These are phyloP conservation scores for Aromia moschata DNA, from an alignment of 2,888 invertebrate species.

Conservation along the genomic window DNA sequence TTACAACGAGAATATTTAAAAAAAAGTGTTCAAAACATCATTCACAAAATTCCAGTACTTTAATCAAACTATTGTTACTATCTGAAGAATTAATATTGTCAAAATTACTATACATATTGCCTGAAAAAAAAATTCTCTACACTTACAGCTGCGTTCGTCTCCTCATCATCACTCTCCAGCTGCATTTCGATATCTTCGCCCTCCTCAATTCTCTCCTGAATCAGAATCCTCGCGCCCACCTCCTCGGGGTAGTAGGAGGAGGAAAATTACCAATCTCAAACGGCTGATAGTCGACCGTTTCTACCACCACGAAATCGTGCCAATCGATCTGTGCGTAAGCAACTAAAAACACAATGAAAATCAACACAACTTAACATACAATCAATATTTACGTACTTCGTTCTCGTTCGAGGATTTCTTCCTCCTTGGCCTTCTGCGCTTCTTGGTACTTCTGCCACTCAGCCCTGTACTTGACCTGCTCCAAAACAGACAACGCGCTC, in stretches of 20 bases:
- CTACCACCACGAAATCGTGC: constrained; percentile 99
- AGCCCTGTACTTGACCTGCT: constrained; percentile 92
- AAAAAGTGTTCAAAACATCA: too few relatives aligned
- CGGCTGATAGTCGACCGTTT: constrained; percentile 98
- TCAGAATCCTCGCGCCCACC: constrained; percentile 93
- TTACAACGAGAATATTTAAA: too few relatives aligned
- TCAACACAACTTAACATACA: too few relatives aligned
- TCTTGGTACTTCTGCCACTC: constrained; percentile 98
- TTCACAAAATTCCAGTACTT: too few relatives aligned
- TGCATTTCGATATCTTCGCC: constrained; percentile 91
- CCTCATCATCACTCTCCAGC: constrained; percentile 82
- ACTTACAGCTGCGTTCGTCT: constrained; percentile 52
- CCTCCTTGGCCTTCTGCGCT: constrained; percentile 89
- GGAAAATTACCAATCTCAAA: constrained; percentile 96
- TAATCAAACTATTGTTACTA: too few relatives aligned
- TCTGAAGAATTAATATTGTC: too few relatives aligned
- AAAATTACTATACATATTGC: background rate
- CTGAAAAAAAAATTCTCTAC: background rate
- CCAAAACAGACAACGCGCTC: constrained; percentile 74
- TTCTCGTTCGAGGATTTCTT: constrained; percentile 95
- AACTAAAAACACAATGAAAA: constrained; percentile 61
- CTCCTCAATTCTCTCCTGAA: constrained; percentile 84
- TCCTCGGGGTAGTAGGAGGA: constrained; percentile 97
- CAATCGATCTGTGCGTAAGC: constrained; percentile 99
- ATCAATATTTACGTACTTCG: too few relatives aligned